Evolutionary conservation across 1,140 invertebrate genomes (phyloP).

Genomic region (Diprion similis): DNA sequence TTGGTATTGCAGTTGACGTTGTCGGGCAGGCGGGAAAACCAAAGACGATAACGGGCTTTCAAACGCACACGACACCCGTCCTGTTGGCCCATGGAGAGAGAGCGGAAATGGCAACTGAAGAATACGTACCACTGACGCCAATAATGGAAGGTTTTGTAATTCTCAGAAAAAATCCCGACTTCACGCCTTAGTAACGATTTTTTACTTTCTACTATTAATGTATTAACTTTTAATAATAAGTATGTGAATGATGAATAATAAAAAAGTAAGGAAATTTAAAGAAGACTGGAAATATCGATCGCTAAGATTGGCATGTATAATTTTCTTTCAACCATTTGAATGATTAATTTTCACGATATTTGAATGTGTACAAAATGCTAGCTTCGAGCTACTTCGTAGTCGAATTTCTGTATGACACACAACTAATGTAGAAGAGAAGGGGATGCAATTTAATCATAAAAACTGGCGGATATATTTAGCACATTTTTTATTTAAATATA

Average conservation of each 20-base stretch:
- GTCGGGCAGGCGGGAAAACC: conserved; percentile 99
- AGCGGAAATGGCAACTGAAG: conserved; percentile 98
- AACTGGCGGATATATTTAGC: too few species aligned
- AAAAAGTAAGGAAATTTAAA: neutral
- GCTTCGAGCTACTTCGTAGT: too few species aligned
- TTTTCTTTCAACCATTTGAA: neutral
- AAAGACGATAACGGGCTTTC: conserved; percentile 99
- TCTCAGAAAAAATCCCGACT: conserved; percentile 90
- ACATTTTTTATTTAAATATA: too few species aligned
- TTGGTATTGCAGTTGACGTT: conserved; percentile 98
- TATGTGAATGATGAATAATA: neutral
- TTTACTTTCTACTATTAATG: neutral
- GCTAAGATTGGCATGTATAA: too few species aligned
- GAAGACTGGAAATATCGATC: too few species aligned
- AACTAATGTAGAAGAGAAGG: too few species aligned
- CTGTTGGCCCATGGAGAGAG: conserved; percentile 95
- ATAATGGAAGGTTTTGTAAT: conserved; percentile 99
- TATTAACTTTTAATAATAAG: neutral
- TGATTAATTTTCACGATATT: too few species aligned
- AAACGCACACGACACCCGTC: conserved; percentile 99
- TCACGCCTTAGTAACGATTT: conserved; percentile 51
- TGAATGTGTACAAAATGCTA: too few species aligned
- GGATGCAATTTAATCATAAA: too few species aligned
- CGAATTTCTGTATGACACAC: too few species aligned
- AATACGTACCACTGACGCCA: conserved; percentile 93